phyloP scores from a whole-genome alignment of 2,888 invertebrate species.

The Prenolepis imparis region DNA sequence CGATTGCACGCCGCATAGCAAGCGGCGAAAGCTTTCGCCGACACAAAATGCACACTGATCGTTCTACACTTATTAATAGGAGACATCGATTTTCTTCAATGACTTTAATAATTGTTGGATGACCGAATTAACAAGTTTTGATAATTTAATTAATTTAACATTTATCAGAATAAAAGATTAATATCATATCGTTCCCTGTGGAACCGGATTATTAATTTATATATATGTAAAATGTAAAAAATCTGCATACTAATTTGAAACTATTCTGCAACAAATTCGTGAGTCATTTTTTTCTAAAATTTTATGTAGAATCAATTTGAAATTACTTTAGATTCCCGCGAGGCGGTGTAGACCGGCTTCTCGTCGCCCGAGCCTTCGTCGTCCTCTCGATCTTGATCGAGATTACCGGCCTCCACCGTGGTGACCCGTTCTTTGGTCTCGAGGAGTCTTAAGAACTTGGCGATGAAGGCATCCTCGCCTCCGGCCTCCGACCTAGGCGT shows the following conservation, averaged over 20 bases:
- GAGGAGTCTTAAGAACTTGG: constrained; percentile 76
- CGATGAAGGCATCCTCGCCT: constrained; percentile 63
- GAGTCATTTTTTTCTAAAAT: background rate
- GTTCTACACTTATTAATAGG: background rate
- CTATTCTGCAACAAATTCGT: background rate
- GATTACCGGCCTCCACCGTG: constrained; percentile 42
- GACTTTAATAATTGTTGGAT: background rate
- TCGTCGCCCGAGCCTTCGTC: constrained; percentile 19
- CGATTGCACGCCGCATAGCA: background rate
- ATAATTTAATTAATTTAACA: background rate
- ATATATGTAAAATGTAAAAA: background rate
- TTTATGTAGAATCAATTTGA: background rate
- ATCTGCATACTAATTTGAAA: background rate
- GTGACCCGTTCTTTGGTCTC: constrained; percentile 61
- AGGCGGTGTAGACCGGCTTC: constrained; percentile 16
- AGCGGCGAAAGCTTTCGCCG: constrained; percentile 30
- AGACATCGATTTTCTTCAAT: background rate
- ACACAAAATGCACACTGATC: background rate
- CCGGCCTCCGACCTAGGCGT: constrained; percentile 75
- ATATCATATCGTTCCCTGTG: background rate
- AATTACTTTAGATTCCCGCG: constrained; percentile 51
- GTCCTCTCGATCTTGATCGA: constrained; percentile 38
- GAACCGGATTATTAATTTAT: background rate
- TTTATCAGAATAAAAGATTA: background rate
- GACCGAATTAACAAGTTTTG: background rate